These are phyloP conservation scores for Poecilia gillii DNA, from an alignment of 2,797 vertebrate species.

Conservation along the genomic window DNA sequence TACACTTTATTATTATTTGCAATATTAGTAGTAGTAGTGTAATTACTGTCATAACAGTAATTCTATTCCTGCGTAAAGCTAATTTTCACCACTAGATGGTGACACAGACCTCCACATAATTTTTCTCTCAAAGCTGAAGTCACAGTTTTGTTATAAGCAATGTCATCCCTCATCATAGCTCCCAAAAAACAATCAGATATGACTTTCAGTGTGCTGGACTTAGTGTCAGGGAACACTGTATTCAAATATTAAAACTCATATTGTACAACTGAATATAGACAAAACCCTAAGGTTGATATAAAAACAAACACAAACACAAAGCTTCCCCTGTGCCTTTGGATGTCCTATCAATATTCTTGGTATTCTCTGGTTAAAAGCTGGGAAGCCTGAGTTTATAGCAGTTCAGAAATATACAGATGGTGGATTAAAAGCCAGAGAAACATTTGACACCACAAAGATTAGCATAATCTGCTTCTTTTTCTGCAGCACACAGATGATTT, in stretches of 20 bases:
- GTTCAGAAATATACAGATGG: not conserved
- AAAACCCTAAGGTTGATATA: not conserved
- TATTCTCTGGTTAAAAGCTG: not conserved
- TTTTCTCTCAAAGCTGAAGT: not conserved
- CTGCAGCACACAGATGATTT: not conserved
- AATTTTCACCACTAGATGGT: not conserved
- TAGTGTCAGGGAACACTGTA: not conserved
- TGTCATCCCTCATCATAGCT: not conserved
- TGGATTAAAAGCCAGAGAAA: not conserved
- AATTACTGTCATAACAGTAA: not conserved
- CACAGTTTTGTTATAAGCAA: not conserved
- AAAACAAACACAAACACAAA: too few relatives aligned
- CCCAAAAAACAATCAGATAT: not conserved
- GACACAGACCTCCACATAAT: not conserved
- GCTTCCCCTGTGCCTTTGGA: not conserved
- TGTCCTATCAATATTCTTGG: not conserved
- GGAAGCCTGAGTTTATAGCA: not conserved
- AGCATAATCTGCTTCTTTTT: not conserved
- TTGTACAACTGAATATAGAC: not conserved
- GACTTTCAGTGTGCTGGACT: not conserved
- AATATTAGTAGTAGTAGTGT: not conserved
- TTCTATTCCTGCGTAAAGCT: not conserved
- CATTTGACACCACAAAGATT: not conserved
- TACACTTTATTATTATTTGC: not conserved
- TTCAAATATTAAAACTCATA: not conserved